Evolutionary conservation across 2,888 invertebrate species (phyloP), one percentile per base, ranked within the genome.

Genomic region (Tubulanus polymorphus): DNA sequence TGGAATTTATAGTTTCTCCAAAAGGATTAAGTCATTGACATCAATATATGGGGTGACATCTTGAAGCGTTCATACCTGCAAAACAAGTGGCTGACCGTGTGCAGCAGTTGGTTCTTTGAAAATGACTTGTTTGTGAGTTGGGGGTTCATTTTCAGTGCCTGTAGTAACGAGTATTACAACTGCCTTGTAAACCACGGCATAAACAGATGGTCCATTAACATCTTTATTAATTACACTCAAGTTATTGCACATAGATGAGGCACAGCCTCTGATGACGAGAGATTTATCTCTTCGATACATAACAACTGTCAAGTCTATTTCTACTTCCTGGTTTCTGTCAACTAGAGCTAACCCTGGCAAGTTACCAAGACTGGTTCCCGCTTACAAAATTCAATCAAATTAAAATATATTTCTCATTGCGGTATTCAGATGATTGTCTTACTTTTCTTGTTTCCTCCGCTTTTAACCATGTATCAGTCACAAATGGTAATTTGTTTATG

Each of bases 51-150:
- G n/a, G 2, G 20, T 15, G 2, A 3, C n/a, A n/a, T 23, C 3
- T 23, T 20, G 3, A n/a, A 25, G 10, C 48, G 23, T 25, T 3
- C 41, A 48, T 63, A 71, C 76, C 72, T 76, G 74, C 60, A 73
- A 64, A 20, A 76, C 64, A 63, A 75, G 72, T 12, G 70, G 67
- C 20, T 57, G 67, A 25, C 68, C 69, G 45, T 73, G 69, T 47
- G 71, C 61, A 1, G 72, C 71, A 20, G 75, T 70, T 1, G 75
- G 75, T 54, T 76, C 75, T 54, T 76, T 75, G 59, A 71, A 75
- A 12, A 70, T 58, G 15, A 76, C 66, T 57, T 76, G 75, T 49
- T 69, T 63, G 51, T 71, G 70, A 8, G 69, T 71, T 25, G 72
- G 70, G 29, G 66, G 64, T 6, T 68, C 61, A 1, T 75, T 75